Base-by-base conservation (phyloP, 2,797 vertebrate genomes). In the Graptemys geographica region DNA sequence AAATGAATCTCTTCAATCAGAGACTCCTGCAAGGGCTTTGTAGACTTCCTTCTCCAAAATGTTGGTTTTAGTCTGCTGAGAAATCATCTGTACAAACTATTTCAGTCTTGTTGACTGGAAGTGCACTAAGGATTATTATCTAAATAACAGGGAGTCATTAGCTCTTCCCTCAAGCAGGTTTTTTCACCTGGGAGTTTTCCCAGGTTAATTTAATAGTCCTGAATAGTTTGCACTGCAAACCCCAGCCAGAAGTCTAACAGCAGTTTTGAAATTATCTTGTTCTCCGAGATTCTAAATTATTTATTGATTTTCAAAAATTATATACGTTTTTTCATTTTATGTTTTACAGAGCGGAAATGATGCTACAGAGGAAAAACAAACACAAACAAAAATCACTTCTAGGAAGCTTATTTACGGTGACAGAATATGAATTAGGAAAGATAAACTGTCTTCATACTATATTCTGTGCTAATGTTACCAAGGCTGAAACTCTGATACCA, bases 191-290 rank as follows among this genome's bases (percentile, higher is more conserved):
- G 62, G 90, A 97, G 25, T 94, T 93, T 94, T 90, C 92, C 95
- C 83, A 91, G 89, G 89, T 93, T 98, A 97, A 97, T 97, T 97
- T 95, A 96, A 93, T 83, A 79, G 81, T 84, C 90, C 52, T 88
- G 82, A 94, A 97, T 27, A 95, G 97, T 96, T 87, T 83, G 89
- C 90, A 95, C 92, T 95, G 84, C 87, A 97, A 97, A 93, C 86
- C 84, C 92, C 88, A 95, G 93, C 84, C 65, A 83, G 53, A 94
- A 95, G 80, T 88, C 83, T 74, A 72, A 5, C 8, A 96, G 86
- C 78, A 3, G 52, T 90, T 74, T 92, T 86, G 92, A 90, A 94
- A 90, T 82, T 88, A 93, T 79, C 76, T 12, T 2, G 41, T 83
- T 87, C 89, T 62, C 74, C 92, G 65, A 0, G 1, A 33, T 96